Evolutionary conservation across 1,140 invertebrate genomes (phyloP).

Genomic region (Aphaenogaster ashmeadi): DNA sequence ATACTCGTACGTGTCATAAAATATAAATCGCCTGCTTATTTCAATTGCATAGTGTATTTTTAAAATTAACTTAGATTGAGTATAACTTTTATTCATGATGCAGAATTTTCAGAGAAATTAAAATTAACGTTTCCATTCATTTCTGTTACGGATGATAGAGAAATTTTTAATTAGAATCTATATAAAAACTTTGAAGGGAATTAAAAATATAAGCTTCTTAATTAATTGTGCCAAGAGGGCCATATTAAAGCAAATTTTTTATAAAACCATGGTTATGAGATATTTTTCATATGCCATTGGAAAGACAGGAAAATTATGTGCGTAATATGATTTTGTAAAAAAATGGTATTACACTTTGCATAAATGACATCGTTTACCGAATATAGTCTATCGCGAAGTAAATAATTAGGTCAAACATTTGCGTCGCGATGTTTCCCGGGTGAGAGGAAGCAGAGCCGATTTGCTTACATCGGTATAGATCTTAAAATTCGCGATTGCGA

Average conservation of each 20-base stretch:
- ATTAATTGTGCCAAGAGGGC: background rate
- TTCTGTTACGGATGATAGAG: slow-evolving; percentile 8
- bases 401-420: slow-evolving; percentile 19
- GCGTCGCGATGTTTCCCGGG: background rate
- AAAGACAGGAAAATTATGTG: background rate
- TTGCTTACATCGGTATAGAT: background rate
- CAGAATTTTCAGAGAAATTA: slow-evolving; percentile 5
- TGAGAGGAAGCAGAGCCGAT: background rate
- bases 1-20: background rate
- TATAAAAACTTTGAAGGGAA: background rate
- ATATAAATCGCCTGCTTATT: background rate
- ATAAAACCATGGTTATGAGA: background rate
- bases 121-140: slow-evolving; percentile 38
- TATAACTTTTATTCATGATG: slow-evolving; percentile 6
- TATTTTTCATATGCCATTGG: background rate
- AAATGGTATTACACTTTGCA: background rate
- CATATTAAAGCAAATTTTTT: background rate
- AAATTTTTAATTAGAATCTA: slow-evolving; percentile 36
- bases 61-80: slow-evolving; percentile 5
- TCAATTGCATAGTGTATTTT: background rate
- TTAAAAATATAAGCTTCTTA: slow-evolving; percentile 30
- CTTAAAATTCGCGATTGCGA: slow-evolving; percentile 32
- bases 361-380: background rate
- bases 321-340: background rate
- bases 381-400: background rate